Conservation (phyloP, 2,113 vertebrate species). For the Scartelaos histophorus region DNA sequence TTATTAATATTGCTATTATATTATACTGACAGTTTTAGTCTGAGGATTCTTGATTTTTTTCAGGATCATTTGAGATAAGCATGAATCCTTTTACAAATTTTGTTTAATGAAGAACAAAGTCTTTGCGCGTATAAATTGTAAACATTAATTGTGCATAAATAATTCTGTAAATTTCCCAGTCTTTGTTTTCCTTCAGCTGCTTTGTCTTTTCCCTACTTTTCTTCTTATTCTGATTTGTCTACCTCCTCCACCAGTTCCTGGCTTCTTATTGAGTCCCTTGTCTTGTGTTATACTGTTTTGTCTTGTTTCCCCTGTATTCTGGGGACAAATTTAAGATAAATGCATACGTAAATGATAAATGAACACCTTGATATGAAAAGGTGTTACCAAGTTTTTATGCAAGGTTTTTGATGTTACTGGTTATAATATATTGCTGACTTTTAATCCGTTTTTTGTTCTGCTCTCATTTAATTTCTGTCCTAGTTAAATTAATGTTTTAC, state of each 20-base stretch:
- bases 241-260: not conserved
- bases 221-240: constrained; percentile 9
- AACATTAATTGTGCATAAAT: not conserved
- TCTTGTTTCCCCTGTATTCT: constrained; percentile 14
- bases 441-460: constrained; percentile 20
- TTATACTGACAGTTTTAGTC: not conserved
- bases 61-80: not conserved
- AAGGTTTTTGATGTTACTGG: not conserved
- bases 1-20: not conserved
- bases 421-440: not conserved
- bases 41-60: not conserved
- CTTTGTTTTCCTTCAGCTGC: constrained; percentile 37
- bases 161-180: constrained; percentile 3
- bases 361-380: not conserved
- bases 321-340: constrained; percentile 35
- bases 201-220: constrained; percentile 35
- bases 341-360: not conserved
- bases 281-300: constrained; percentile 17
- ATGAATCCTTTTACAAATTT: not conserved
- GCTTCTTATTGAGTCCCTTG: constrained; percentile 18
- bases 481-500: constrained; percentile 17
- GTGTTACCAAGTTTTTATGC: not conserved
- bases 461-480: constrained; percentile 9
- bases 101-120: not conserved
- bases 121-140: not conserved